phyloP scores from a whole-genome alignment of 2,888 invertebrate genomes.

The Cryptocephalus moraei region DNA sequence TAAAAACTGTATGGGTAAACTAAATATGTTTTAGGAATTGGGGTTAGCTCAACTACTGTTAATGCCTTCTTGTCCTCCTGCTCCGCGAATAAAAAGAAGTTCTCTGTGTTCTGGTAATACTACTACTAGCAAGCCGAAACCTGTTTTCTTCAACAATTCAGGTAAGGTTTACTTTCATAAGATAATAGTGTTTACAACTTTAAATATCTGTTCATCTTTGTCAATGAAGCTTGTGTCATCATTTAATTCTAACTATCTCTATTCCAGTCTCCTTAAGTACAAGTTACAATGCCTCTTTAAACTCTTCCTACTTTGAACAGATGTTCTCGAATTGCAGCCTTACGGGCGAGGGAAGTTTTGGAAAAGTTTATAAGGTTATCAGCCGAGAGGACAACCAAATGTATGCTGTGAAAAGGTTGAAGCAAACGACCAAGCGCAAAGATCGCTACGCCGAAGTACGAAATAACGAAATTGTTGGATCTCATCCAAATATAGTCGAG shows the following conservation, averaged over 20 bases:
- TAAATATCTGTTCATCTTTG: not conserved
- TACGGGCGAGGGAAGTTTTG: slow-evolving; percentile 67
- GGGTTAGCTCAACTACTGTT: not conserved
- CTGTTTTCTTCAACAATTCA: slow-evolving; percentile 16
- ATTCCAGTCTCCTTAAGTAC: slow-evolving; percentile 26
- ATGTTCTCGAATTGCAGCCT: slow-evolving; percentile 50
- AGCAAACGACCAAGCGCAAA: slow-evolving; percentile 46
- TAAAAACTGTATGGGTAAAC: no score
- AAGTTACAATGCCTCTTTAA: slow-evolving; percentile 32
- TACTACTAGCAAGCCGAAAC: slow-evolving; percentile 13
- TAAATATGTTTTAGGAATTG: no score
- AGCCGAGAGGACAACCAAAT: slow-evolving; percentile 52
- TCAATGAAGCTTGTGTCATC: not conserved
- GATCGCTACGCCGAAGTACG: slow-evolving; percentile 54
- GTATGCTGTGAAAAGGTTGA: slow-evolving; percentile 63
- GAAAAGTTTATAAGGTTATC: slow-evolving; percentile 58
- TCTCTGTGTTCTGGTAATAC: slow-evolving; percentile 8
- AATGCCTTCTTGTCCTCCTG: slow-evolving; percentile 14
- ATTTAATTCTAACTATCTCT: not conserved
- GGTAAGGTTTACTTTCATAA: slow-evolving; percentile 12
- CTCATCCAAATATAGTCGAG: slow-evolving; percentile 55
- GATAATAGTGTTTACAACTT: not conserved
- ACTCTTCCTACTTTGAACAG: slow-evolving; percentile 52
- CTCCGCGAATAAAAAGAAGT: slow-evolving; percentile 18
- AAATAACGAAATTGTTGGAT: slow-evolving; percentile 57